phyloP scores from a whole-genome alignment of 1,140 invertebrate genomes.

The Phthorimaea operculella region DNA sequence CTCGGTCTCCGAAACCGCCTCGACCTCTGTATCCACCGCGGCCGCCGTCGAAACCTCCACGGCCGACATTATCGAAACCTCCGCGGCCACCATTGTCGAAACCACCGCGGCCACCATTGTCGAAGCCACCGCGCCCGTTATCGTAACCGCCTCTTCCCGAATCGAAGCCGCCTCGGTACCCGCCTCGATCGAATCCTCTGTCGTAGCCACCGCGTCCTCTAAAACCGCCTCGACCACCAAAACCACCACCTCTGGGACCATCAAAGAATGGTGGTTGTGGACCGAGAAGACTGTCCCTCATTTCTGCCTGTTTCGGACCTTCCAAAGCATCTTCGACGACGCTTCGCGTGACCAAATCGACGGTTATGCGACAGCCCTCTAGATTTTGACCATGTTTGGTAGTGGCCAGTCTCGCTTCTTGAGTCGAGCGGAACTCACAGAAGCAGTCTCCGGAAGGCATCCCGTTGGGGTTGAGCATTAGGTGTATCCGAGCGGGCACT shows the following conservation, averaged over 20 bases:
- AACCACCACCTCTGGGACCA: constrained; percentile 23
- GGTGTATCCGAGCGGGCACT: constrained; percentile 80
- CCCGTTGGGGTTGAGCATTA: constrained; percentile 76
- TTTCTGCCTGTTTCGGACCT: constrained; percentile 31
- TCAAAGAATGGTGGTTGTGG: constrained; percentile 33
- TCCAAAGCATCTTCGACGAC: constrained; percentile 58
- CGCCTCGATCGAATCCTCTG: constrained; percentile 36
- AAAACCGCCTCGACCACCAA: constrained; percentile 33
- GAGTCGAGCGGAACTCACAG: constrained; percentile 79
- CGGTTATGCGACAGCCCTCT: constrained; percentile 73
- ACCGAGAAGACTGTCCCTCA: constrained; percentile 19
- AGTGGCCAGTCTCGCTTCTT: constrained; percentile 77
- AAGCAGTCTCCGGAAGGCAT: constrained; percentile 85
- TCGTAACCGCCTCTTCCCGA: constrained; percentile 27
- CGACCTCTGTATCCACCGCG: constrained; percentile 23
- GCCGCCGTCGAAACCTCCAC: constrained; percentile 8
- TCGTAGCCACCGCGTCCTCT: constrained; percentile 43
- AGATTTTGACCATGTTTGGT: constrained; percentile 77
- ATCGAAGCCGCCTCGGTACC: constrained; percentile 18
- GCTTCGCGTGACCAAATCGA: constrained; percentile 73
- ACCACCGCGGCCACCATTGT: constrained; percentile 38
- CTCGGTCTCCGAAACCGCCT: constrained; percentile 31
- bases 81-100: constrained; percentile 24
- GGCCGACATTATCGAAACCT: constrained; percentile 5
- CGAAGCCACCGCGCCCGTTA: constrained; percentile 14